Evolutionary conservation across 2,797 vertebrate genomes (phyloP).

Genomic region (Sebastes vulpes): DNA sequence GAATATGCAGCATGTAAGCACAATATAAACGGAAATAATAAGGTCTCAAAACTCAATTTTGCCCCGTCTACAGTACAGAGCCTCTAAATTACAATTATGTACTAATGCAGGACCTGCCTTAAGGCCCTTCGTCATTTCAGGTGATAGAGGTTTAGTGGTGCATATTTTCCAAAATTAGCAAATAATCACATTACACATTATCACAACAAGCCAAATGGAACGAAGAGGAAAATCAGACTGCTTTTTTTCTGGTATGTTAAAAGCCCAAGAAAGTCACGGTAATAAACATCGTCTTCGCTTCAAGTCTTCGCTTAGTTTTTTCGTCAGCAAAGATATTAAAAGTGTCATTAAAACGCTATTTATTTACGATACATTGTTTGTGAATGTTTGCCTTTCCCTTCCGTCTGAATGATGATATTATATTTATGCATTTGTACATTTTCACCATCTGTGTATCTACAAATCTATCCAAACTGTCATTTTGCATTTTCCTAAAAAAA

Average conservation of each 20-base stretch:
- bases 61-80: neutral
- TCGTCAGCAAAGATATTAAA: neutral
- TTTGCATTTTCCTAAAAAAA: neutral
- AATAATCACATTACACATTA: slow-evolving; percentile 19
- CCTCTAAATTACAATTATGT: slow-evolving; percentile 10
- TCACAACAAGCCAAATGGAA: neutral
- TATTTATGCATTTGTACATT: neutral
- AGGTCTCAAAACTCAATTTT: slow-evolving; percentile 12
- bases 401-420: neutral
- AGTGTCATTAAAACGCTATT: neutral
- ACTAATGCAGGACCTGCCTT: slow-evolving; percentile 20
- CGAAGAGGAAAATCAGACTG: neutral
- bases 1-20: slow-evolving; percentile 11
- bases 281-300: neutral
- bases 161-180: neutral
- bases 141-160: neutral
- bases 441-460: neutral
- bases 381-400: neutral
- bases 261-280: neutral
- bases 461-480: neutral
- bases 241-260: neutral
- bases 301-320: neutral
- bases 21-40: slow-evolving; percentile 33
- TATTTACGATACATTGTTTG: neutral
- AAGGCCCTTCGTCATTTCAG: slow-evolving; percentile 3